Evolutionary conservation across 2,113 vertebrate genomes (phyloP).

Genomic region (Microcebus tavaratra): DNA sequence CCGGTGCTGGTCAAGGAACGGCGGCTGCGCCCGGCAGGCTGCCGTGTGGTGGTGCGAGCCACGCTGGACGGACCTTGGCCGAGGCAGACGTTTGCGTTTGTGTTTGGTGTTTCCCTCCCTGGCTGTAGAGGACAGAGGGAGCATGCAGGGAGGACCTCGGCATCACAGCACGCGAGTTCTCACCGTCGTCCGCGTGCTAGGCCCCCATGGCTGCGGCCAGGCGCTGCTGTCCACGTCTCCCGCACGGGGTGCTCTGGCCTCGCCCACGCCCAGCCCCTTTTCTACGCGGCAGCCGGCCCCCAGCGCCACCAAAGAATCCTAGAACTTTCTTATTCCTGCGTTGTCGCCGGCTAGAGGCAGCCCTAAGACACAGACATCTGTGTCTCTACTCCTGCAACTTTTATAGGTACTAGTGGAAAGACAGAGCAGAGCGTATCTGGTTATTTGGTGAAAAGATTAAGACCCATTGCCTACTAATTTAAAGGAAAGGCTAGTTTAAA

Average conservation of each 20-base stretch:
- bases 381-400: no score
- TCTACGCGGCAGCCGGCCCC: no score
- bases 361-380: fast-evolving
- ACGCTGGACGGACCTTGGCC: no score
- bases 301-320: no score
- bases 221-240: not conserved
- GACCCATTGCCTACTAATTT: not conserved
- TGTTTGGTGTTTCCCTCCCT: not conserved
- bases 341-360: not conserved
- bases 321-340: no score
- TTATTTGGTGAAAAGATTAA: not conserved
- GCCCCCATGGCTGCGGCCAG: not conserved
- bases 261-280: no score
- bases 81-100: no score
- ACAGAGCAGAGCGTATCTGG: not conserved
- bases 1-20: fast-evolving
- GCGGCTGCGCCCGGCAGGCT: not conserved
- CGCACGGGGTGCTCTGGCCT: no score
- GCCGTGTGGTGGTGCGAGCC: not conserved
- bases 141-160: fast-evolving
- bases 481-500: not conserved
- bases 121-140: not conserved
- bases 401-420: fast-evolving
- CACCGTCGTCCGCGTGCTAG: not conserved
- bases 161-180: not conserved